phyloP scores from a whole-genome alignment of 1,140 invertebrate species.

The Bombyx mori region DNA sequence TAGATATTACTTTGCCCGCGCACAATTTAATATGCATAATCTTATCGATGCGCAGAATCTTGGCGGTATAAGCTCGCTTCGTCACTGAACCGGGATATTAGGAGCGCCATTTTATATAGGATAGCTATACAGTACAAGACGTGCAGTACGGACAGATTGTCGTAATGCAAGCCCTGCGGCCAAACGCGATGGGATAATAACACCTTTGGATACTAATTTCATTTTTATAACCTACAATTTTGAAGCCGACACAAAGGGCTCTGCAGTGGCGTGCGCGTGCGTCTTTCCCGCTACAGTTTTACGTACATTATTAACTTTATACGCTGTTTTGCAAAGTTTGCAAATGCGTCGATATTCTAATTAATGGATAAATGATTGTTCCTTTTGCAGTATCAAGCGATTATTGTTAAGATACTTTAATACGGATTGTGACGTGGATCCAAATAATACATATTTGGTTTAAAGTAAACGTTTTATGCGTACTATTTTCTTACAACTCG shows the following conservation, averaged over 20 bases:
- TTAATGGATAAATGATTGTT: slow-evolving; percentile 61
- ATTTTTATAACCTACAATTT: slow-evolving; percentile 73
- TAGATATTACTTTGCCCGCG: slow-evolving; percentile 64
- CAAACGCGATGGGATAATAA: slow-evolving; percentile 73
- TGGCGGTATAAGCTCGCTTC: slow-evolving; percentile 55
- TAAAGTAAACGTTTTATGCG: no score
- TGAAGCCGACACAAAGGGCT: slow-evolving; percentile 69
- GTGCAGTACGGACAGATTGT: slow-evolving; percentile 70
- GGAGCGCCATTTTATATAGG: slow-evolving; percentile 70
- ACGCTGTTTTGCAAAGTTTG: slow-evolving; percentile 67
- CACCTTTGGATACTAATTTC: slow-evolving; percentile 73
- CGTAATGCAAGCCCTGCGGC: slow-evolving; percentile 68
- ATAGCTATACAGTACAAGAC: slow-evolving; percentile 66
- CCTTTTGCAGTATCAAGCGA: slow-evolving; percentile 60
- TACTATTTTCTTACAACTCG: no score
- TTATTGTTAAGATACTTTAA: slow-evolving; percentile 32
- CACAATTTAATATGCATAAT: slow-evolving; percentile 71
- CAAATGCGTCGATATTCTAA: slow-evolving; percentile 59
- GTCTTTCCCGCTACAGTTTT: slow-evolving; percentile 52
- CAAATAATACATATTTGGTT: no score
- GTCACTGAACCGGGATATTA: slow-evolving; percentile 64
- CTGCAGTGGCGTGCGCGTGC: slow-evolving; percentile 66
- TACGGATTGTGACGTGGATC: no score
- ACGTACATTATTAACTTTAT: slow-evolving; percentile 69
- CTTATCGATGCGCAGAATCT: slow-evolving; percentile 66